Percentiles rank a stretch among this genome's conserved stretches.
phyloP scores from a whole-genome alignment of 2,888 invertebrate species.

The Drosophila nigricruria region DNA sequence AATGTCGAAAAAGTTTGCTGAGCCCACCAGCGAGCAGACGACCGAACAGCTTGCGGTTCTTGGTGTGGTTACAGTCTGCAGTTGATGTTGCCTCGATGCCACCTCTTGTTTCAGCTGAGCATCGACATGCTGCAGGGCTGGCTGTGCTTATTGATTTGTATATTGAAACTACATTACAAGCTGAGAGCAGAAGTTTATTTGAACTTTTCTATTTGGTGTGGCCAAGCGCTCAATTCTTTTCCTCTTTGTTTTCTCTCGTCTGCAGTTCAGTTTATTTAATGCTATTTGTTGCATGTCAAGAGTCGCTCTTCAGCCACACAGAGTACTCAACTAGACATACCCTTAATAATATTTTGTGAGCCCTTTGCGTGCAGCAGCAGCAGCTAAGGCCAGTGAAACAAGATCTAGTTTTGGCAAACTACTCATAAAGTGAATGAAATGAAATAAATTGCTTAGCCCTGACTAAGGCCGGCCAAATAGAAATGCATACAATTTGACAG shows the following conservation, averaged over 20 bases:
- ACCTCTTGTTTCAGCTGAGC: slow-evolving; percentile 32
- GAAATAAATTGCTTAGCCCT: slow-evolving; percentile 8
- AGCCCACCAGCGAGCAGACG: slow-evolving; percentile 38
- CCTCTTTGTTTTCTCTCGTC: slow-evolving; percentile 39
- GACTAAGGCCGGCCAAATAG: slow-evolving; percentile 2
- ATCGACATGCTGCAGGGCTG: slow-evolving; percentile 6
- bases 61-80: slow-evolving; percentile 33
- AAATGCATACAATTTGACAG: slow-evolving; percentile 46
- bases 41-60: slow-evolving; percentile 56
- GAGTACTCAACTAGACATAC: background rate
- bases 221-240: slow-evolving; percentile 30
- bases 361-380: background rate
- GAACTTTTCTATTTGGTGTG: slow-evolving; percentile 64
- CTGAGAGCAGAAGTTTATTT: slow-evolving; percentile 72
- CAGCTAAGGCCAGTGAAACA: background rate
- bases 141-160: slow-evolving; percentile 77
- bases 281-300: slow-evolving; percentile 60
- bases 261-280: slow-evolving; percentile 50
- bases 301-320: slow-evolving; percentile 19
- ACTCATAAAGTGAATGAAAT: slow-evolving; percentile 3
- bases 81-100: slow-evolving; percentile 1
- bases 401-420: slow-evolving; percentile 19
- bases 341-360: slow-evolving; percentile 19
- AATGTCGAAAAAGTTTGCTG: slow-evolving; percentile 65
- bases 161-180: slow-evolving; percentile 81